Conservation (phyloP, 2,113 vertebrate genomes). For the Chaetodon auriga region DNA sequence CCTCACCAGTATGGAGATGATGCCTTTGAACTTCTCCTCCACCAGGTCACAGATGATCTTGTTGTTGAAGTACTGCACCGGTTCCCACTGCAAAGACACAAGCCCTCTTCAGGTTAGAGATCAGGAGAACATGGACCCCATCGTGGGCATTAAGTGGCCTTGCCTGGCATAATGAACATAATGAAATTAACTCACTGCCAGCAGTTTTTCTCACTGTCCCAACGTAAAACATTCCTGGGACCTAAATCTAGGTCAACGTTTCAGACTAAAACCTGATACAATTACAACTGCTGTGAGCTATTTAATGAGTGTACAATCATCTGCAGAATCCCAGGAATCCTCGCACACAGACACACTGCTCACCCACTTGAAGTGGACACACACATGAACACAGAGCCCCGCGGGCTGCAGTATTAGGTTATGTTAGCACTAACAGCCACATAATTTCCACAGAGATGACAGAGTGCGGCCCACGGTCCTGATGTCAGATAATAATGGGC, state of each 20-base stretch:
- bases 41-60: slow-evolving; percentile 99
- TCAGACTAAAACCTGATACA: background rate
- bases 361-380: slow-evolving; percentile 54
- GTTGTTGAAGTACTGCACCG: slow-evolving; percentile 98
- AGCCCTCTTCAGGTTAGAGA: background rate
- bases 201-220: too few species aligned
- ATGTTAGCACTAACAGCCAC: slow-evolving; percentile 27
- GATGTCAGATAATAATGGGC: slow-evolving; percentile 60
- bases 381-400: slow-evolving; percentile 20
- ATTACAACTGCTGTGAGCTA: background rate
- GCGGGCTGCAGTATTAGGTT: slow-evolving; percentile 7
- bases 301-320: slow-evolving; percentile 27
- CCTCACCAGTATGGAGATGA: slow-evolving; percentile 97
- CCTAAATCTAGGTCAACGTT: background rate
- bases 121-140: background rate
- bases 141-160: background rate
- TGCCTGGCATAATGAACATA: background rate
- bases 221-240: background rate
- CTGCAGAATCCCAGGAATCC: slow-evolving; percentile 70
- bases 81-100: slow-evolving; percentile 91
- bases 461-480: slow-evolving; percentile 41
- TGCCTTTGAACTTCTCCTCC: slow-evolving; percentile 99
- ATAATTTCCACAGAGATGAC: slow-evolving; percentile 61
- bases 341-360: background rate
- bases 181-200: background rate